Evolutionary conservation across 2,888 invertebrate species (phyloP).

Genomic region (Dendrolimus houi): DNA sequence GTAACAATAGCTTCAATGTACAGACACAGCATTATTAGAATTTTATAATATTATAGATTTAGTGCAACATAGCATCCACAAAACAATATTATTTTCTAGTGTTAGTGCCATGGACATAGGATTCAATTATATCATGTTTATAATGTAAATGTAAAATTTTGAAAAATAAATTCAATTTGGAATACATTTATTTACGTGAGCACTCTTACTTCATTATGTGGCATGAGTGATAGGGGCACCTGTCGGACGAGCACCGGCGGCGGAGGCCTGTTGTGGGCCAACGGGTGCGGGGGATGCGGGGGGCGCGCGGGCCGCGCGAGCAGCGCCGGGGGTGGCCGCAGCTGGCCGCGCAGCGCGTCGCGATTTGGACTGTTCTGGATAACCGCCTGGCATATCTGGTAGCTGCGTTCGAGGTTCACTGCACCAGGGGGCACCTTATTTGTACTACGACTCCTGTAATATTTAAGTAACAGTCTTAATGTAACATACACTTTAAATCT

Average conservation of each 20-base stretch:
- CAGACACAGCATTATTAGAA: too few species aligned
- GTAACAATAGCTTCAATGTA: too few species aligned
- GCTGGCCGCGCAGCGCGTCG: conserved; percentile 88
- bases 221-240: conserved; percentile 78
- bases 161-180: too few species aligned
- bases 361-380: conserved; percentile 95
- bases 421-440: conserved; percentile 92
- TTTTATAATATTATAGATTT: too few species aligned
- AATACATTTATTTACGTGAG: not conserved
- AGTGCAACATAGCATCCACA: too few species aligned
- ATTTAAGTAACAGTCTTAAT: not conserved
- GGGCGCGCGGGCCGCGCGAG: conserved; percentile 67
- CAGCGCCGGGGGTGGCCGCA: conserved; percentile 90
- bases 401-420: conserved; percentile 94
- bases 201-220: conserved; percentile 50
- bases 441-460: conserved; percentile 71
- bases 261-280: conserved; percentile 26
- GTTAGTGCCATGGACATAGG: too few species aligned
- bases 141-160: too few species aligned
- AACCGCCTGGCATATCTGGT: conserved; percentile 95
- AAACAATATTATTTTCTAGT: too few species aligned
- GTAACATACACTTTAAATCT: too few species aligned
- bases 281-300: conserved; percentile 36
- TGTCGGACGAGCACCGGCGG: conserved; percentile 76
- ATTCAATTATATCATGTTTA: not conserved